A percentile compares a stretch with the other conserved stretches of the same genome.
Evolutionary conservation across 2,113 vertebrate species (phyloP).

Genomic region (Sminthopsis crassicaudata): DNA sequence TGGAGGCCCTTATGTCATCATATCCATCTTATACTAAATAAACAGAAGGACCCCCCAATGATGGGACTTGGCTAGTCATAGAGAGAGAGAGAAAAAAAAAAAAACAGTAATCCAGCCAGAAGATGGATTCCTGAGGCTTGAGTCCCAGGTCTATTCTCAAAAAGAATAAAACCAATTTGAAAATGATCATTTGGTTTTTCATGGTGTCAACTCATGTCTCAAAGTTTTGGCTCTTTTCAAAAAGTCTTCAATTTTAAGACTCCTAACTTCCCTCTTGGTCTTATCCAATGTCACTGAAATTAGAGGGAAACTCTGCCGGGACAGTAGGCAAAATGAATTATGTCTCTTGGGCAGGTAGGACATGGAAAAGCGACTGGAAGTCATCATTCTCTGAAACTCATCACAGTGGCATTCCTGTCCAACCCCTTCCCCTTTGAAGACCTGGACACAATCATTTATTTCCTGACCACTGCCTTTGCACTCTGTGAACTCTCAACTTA

Average conservation of each 20-base stretch:
- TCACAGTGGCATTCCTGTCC: background rate
- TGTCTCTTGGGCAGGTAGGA: background rate
- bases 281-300: background rate
- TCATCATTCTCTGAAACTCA: slow-evolving; percentile 5
- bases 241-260: slow-evolving; percentile 12
- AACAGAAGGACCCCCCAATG: slow-evolving; percentile 32
- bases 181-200: slow-evolving; percentile 27
- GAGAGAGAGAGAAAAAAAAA: background rate
- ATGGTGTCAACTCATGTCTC: slow-evolving; percentile 29
- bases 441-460: slow-evolving; percentile 48
- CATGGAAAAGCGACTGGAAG: background rate
- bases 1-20: slow-evolving; percentile 43
- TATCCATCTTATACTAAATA: slow-evolving; percentile 57
- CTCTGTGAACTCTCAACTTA: background rate
- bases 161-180: slow-evolving; percentile 12
- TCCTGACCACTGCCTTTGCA: slow-evolving; percentile 38
- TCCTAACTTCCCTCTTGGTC: background rate
- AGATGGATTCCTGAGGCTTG: slow-evolving; percentile 20
- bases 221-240: slow-evolving; percentile 31
- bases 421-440: slow-evolving; percentile 48
- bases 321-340: background rate
- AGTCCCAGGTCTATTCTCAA: background rate
- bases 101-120: background rate
- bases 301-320: background rate
- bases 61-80: background rate